Base-by-base conservation (phyloP, 1,140 invertebrate species). In the Aphis craccivora region DNA sequence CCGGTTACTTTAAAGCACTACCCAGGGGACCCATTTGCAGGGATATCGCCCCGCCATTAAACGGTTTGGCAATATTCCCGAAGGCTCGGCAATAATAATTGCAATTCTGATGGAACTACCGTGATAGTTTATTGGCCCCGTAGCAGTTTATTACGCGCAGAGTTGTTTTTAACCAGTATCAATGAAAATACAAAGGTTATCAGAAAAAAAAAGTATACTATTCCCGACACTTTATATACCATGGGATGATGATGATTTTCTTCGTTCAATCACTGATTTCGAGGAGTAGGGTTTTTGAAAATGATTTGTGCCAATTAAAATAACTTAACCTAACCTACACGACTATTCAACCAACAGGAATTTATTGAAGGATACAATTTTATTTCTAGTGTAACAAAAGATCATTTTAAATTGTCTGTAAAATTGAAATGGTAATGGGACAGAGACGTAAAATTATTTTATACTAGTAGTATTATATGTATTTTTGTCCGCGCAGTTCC, bases 31-130 rank as follows among this genome's bases (percentile, higher is more conserved):
- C 90, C 90, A 81, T 91, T 91, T 83, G 90, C 30, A 18, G 90
- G 43, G 67, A 91, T 48, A 76, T 67, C 90, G 90, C 55, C 67
- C 43, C 40, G 43, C 90, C 25, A 45, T 91, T 91, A 91, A 91
- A 91, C 37, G 90, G 67, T 81, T 81, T 81, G 90, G 60, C 90
- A 81, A 91, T 91, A 81, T 91, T 91, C 90, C 90, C 90, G 90
- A 91, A 81, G 90, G 90, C 30, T 81, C 90, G 43, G 55, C 60
- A 25, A 23, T 91, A 91, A 91, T 91, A 81, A 91, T 81, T 91
- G 90, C 60, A 43, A 90, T 90, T 90, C 22, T 67, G 90, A 81
- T 81, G 90, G 90, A 45, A 91, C 43, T 43, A 20, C 90, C 40
- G 14, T 37, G 89, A 48, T 51, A 22, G 43, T 51, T 89, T 35